These are phyloP conservation scores for Orchesellides sinensis DNA, from an alignment of 2,888 invertebrate genomes.

Conservation along the genomic window DNA sequence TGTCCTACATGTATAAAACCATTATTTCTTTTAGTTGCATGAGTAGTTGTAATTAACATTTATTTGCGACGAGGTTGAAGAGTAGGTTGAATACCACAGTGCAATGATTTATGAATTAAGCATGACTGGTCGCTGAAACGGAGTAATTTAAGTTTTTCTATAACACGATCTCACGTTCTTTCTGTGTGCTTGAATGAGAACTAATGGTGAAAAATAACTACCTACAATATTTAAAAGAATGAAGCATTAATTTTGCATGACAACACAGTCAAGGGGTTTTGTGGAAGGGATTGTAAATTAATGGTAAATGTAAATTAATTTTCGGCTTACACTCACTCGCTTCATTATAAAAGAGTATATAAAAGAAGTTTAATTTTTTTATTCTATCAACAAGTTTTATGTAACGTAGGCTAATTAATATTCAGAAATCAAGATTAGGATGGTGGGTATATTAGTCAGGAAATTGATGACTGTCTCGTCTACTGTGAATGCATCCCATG, in stretches of 20 bases:
- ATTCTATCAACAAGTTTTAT: constrained; percentile 19
- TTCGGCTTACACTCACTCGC: not conserved
- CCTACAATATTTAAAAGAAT: constrained; percentile 25
- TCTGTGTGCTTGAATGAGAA: not conserved
- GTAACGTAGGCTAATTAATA: constrained; percentile 38
- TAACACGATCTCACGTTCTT: not conserved
- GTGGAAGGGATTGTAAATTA: constrained; percentile 16
- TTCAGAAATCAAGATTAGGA: constrained; percentile 20
- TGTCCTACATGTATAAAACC: not conserved
- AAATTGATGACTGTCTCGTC: constrained; percentile 32
- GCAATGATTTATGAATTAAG: constrained; percentile 47
- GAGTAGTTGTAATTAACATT: constrained; percentile 41
- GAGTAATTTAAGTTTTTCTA: not conserved
- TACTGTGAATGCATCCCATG: constrained; percentile 24
- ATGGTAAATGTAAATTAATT: constrained; percentile 3
- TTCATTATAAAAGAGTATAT: not conserved
- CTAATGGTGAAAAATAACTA: constrained; percentile 25
- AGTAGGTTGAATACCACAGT: not conserved
- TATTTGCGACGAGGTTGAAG: not conserved
- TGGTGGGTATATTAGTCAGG: constrained; percentile 1
- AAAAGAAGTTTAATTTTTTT: not conserved
- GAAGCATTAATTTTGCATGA: constrained; percentile 35
- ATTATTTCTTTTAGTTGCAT: constrained; percentile 20
- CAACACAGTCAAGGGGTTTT: not conserved
- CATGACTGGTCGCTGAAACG: constrained; percentile 39